phyloP scores from a whole-genome alignment of 2,797 vertebrate species.

The Enteromius radiatus region DNA sequence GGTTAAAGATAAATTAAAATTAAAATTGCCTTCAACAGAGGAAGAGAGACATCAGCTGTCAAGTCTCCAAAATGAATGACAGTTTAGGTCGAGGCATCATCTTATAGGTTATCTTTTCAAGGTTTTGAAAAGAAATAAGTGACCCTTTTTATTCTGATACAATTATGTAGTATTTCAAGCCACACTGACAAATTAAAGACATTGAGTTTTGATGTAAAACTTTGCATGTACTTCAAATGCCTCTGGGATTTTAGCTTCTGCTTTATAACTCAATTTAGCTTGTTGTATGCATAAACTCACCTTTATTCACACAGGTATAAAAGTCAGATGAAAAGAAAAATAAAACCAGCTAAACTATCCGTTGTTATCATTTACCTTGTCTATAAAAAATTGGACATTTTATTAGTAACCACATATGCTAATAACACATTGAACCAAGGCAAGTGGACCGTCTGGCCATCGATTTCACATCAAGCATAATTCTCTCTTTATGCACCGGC shows the following conservation, averaged over 20 bases:
- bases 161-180: not conserved
- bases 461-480: conserved; percentile 44
- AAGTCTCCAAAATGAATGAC: conserved; percentile 12
- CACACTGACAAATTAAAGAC: not conserved
- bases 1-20: not conserved
- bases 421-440: conserved; percentile 6
- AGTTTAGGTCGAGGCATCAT: not conserved
- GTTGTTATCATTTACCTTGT: not conserved
- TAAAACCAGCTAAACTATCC: not conserved
- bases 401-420: not conserved
- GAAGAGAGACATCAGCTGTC: conserved; percentile 14
- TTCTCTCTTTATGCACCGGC: conserved; percentile 40
- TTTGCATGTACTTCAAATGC: not conserved
- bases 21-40: not conserved
- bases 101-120: not conserved
- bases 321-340: not conserved
- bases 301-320: not conserved
- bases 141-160: not conserved
- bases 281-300: not conserved
- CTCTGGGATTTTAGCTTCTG: not conserved
- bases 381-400: not conserved
- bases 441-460: conserved; percentile 30
- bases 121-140: not conserved
- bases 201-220: not conserved
- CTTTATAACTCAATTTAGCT: not conserved